phyloP scores from a whole-genome alignment of 2,888 invertebrate genomes.

The Drosophila fulvimacula region DNA sequence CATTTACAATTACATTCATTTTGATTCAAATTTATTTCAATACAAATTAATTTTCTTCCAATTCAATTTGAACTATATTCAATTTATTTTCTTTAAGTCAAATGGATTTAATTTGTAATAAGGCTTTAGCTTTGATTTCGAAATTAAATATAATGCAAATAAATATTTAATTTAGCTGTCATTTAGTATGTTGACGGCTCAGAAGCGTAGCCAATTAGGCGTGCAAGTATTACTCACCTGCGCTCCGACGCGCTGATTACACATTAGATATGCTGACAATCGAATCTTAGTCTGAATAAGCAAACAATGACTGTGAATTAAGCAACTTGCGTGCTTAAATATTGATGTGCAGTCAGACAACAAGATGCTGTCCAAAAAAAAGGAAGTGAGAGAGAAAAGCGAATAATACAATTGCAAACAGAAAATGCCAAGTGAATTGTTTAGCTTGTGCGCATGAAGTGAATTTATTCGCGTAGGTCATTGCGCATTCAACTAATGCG shows the following conservation, averaged over 20 bases:
- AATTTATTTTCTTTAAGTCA: background rate
- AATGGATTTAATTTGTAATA: background rate
- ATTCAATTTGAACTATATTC: background rate
- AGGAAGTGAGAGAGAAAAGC: background rate
- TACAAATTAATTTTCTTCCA: background rate
- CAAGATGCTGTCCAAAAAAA: background rate
- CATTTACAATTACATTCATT: background rate
- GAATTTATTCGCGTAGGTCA: slow-evolving; percentile 51
- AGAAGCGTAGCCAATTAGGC: background rate
- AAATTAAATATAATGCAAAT: background rate
- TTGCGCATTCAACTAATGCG: slow-evolving; percentile 55
- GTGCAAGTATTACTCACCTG: slow-evolving; percentile 10
- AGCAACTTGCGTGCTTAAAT: slow-evolving; percentile 46
- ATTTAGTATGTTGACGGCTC: background rate
- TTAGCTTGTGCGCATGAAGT: slow-evolving; percentile 33
- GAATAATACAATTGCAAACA: slow-evolving; percentile 17
- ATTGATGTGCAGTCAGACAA: slow-evolving; percentile 48
- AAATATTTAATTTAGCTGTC: slow-evolving; percentile 7
- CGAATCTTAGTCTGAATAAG: slow-evolving; percentile 32
- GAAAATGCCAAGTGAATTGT: slow-evolving; percentile 41
- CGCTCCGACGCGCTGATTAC: slow-evolving; percentile 6
- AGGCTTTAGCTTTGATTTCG: background rate
- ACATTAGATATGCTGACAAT: slow-evolving; percentile 45
- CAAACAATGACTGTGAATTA: slow-evolving; percentile 2
- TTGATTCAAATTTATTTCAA: background rate